These are phyloP conservation scores for Agrotis clavis DNA, from an alignment of 2,888 invertebrate genomes.

Conservation along the genomic window DNA sequence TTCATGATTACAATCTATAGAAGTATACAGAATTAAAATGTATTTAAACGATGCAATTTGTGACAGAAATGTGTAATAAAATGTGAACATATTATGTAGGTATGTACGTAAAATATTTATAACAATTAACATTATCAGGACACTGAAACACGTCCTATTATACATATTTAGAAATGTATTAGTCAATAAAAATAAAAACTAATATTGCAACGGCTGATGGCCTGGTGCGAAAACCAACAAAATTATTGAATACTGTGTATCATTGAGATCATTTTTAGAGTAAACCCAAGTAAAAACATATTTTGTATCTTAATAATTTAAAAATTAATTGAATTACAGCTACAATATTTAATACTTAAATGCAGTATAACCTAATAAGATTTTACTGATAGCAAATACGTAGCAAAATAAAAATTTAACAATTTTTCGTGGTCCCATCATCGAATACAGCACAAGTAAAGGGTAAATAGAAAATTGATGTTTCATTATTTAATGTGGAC, in stretches of 20 bases:
- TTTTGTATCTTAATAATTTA: not conserved
- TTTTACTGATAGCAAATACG: constrained; percentile 29
- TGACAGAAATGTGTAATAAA: constrained; percentile 33
- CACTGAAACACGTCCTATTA: constrained; percentile 7
- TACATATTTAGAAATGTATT: constrained; percentile 13
- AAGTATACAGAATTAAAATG: constrained; percentile 41
- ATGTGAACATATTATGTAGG: constrained; percentile 5
- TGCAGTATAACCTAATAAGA: constrained; percentile 31
- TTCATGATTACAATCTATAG: constrained; percentile 58
- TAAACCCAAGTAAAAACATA: constrained; percentile 53
- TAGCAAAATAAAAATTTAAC: constrained; percentile 15
- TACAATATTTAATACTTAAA: constrained; percentile 27
- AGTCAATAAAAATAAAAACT: constrained; percentile 50
- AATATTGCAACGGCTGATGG: constrained; percentile 52
- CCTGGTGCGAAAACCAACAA: constrained; percentile 55
- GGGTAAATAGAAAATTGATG: not conserved
- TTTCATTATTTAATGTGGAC: not conserved
- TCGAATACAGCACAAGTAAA: constrained; percentile 13
- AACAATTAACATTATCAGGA: constrained; percentile 18
- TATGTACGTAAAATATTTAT: constrained; percentile 18
- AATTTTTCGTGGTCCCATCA: constrained; percentile 48
- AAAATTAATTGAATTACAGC: constrained; percentile 4
- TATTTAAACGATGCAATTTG: constrained; percentile 50
- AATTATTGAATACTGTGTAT: constrained; percentile 83
- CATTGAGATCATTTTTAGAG: constrained; percentile 83